These are phyloP conservation scores for Apostichopus japonicus DNA, from an alignment of 35 echinoderm and acorn worm genomes.

Conservation along the genomic window DNA sequence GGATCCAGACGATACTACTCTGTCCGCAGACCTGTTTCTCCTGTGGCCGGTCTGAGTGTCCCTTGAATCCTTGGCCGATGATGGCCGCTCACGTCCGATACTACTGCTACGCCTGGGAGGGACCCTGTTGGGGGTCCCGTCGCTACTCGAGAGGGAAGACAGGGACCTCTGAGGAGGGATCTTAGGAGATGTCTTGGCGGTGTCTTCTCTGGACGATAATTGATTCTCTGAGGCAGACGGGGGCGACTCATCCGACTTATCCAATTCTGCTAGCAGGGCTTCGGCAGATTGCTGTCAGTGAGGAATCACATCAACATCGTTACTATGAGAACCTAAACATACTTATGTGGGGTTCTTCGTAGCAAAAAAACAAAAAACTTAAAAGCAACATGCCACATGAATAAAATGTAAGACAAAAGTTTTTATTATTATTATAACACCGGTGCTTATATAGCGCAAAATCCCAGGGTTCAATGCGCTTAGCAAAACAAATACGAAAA, in stretches of 20 bases:
- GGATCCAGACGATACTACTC: constrained; percentile 5
- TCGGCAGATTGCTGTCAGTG: background rate
- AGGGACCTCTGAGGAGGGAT: constrained; percentile 44
- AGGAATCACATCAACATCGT: background rate
- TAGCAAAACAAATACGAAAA: too few relatives aligned
- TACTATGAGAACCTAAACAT: too few relatives aligned
- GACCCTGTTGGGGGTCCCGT: constrained; percentile 61
- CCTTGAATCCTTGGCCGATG: constrained; percentile 25
- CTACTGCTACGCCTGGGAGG: constrained; percentile 69
- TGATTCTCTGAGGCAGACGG: constrained; percentile 43
- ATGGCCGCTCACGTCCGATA: constrained; percentile 50
- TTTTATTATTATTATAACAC: too few relatives aligned
- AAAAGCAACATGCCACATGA: background rate
- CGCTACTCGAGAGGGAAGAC: constrained; percentile 58
- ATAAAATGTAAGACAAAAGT: background rate
- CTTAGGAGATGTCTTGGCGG: constrained; percentile 27
- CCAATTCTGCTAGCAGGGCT: constrained; percentile 5
- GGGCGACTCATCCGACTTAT: constrained; percentile 45
- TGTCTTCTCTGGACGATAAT: constrained; percentile 32
- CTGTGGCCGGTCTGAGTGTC: constrained; percentile 43
- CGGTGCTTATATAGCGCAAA: too few relatives aligned
- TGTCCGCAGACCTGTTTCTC: constrained; percentile 74
- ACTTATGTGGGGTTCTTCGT: background rate
- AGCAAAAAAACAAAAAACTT: background rate
- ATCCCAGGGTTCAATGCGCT: too few relatives aligned